Percentiles rank a stretch among this genome's conserved stretches.
Conservation (phyloP, 2,113 vertebrate genomes). For the Tragelaphus strepsiceros region DNA sequence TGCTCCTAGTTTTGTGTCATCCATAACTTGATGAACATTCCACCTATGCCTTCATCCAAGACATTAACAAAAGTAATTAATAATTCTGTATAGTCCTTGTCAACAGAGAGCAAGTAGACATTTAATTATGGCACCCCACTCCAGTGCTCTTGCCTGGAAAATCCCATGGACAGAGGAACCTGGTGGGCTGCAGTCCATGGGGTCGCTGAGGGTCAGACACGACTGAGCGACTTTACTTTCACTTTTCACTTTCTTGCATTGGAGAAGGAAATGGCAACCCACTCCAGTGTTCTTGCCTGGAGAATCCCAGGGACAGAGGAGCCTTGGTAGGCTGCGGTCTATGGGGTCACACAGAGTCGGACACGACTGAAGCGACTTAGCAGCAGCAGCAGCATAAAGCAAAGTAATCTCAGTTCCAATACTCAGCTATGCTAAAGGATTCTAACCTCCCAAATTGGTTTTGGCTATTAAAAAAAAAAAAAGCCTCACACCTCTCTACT, state of each 20-base stretch:
- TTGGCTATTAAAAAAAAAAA: background rate
- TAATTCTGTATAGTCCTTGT: slow-evolving; percentile 54
- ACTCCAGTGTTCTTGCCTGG: too few relatives aligned
- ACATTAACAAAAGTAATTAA: slow-evolving; percentile 66
- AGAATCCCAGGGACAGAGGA: too few relatives aligned
- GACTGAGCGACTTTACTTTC: too few relatives aligned
- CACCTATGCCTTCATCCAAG: slow-evolving; percentile 26
- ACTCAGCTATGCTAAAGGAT: background rate
- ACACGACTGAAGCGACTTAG: too few relatives aligned
- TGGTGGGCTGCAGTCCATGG: too few relatives aligned
- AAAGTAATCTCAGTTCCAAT: background rate
- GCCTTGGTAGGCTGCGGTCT: too few relatives aligned
- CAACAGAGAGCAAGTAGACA: slow-evolving; percentile 2
- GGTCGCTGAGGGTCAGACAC: too few relatives aligned
- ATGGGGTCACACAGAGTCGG: too few relatives aligned
- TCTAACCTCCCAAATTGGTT: background rate
- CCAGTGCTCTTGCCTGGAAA: too few relatives aligned
- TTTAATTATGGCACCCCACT: background rate
- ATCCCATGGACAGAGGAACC: too few relatives aligned
- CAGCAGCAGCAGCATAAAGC: background rate
- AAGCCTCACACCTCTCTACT: background rate
- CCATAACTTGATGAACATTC: slow-evolving; percentile 44
- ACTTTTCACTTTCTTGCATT: too few relatives aligned
- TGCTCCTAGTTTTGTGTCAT: slow-evolving; percentile 21
- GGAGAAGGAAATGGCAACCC: too few relatives aligned